phyloP scores from a whole-genome alignment of 2,888 invertebrate species.

The Stramonita haemastoma region DNA sequence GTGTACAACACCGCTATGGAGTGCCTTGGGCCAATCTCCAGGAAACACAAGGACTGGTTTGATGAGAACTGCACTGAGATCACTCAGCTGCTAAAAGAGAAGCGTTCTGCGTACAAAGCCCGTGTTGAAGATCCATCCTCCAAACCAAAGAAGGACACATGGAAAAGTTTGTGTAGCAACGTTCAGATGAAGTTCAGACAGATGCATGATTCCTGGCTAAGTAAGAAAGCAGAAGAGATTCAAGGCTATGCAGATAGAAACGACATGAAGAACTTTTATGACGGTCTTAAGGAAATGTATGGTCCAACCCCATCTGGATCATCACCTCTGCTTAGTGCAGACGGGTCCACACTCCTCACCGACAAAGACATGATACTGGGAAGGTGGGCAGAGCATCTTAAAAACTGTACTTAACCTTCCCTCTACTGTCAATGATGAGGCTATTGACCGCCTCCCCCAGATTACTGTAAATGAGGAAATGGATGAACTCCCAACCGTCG shows the following conservation, averaged over 20 bases:
- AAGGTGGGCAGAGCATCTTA: conserved; percentile 50
- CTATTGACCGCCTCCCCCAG: conserved; percentile 34
- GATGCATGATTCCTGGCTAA: no score
- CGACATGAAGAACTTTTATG: background rate
- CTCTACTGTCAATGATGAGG: conserved; percentile 23
- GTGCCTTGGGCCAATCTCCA: no score
- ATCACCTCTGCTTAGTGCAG: background rate
- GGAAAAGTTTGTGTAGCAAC: no score
- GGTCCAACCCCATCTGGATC: no score
- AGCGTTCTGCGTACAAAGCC: no score
- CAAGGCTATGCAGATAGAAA: background rate
- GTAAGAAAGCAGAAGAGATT: background rate
- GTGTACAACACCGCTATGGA: no score
- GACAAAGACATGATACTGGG: conserved; percentile 45
- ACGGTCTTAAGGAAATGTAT: background rate
- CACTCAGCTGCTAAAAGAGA: no score
- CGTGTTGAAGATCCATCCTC: no score
- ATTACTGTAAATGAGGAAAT: background rate
- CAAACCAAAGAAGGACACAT: no score
- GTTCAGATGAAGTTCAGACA: no score
- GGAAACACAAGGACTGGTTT: no score
- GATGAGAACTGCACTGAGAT: no score
- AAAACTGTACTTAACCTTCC: background rate
- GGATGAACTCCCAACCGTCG: background rate
- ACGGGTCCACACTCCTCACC: background rate